Evolutionary conservation across 2,113 vertebrate species (phyloP).

Genomic region (Aramus guarauna): DNA sequence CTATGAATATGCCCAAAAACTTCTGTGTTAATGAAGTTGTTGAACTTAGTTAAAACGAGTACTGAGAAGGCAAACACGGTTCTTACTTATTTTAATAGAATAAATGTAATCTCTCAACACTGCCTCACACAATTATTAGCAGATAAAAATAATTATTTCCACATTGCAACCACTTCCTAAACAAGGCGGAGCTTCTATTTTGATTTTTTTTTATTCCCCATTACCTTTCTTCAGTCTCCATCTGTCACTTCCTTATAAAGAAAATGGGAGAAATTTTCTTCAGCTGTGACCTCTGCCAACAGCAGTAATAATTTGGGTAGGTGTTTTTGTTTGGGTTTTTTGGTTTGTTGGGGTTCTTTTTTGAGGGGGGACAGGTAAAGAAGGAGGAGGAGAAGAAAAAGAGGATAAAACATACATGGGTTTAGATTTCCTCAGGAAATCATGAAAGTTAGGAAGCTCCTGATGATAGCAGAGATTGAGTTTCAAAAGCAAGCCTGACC

Average conservation of each 20-base stretch:
- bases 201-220: not conserved
- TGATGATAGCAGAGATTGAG: not conserved
- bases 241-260: not conserved
- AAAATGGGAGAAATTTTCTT: not conserved
- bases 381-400: not conserved
- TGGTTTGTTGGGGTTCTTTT: no score
- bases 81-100: not conserved
- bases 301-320: not conserved
- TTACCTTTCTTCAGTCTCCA: not conserved
- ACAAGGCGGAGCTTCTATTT: not conserved
- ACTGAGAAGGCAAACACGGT: not conserved
- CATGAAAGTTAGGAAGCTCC: not conserved
- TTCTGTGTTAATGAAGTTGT: not conserved
- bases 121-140: not conserved
- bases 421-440: not conserved
- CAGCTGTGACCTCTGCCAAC: not conserved
- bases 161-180: not conserved
- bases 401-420: not conserved
- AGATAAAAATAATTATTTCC: not conserved
- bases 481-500: not conserved
- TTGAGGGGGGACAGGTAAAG: rapidly evolving
- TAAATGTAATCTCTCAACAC: not conserved
- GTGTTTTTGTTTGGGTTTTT: not conserved
- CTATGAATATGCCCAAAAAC: not conserved
- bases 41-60: not conserved